A percentile compares a stretch with the other conserved stretches of the same genome.
Evolutionary conservation across 1,140 invertebrate genomes (phyloP).

Genomic region (Drosophila elegans): DNA sequence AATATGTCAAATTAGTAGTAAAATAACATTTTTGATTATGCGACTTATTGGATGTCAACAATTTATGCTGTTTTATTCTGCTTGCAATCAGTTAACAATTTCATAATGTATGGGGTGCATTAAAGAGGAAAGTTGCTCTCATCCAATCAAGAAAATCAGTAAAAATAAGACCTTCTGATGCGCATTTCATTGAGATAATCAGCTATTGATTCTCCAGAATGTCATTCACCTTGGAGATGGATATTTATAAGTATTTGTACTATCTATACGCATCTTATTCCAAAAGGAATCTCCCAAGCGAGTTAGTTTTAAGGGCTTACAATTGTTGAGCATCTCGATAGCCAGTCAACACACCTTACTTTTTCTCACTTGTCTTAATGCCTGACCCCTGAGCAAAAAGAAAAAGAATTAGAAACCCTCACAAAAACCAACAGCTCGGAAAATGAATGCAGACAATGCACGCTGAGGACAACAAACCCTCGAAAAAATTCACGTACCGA

Average conservation of each 20-base stretch:
- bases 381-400: slow-evolving; percentile 16
- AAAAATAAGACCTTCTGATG: slow-evolving; percentile 49
- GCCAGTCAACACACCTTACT: neutral
- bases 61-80: slow-evolving; percentile 25
- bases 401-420: slow-evolving; percentile 9
- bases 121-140: slow-evolving; percentile 12
- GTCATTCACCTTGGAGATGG: slow-evolving; percentile 42
- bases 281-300: slow-evolving; percentile 24
- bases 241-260: slow-evolving; percentile 1
- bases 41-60: slow-evolving; percentile 42
- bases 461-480: slow-evolving; percentile 9
- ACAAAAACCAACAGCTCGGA: slow-evolving; percentile 69
- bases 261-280: slow-evolving; percentile 42
- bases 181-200: slow-evolving; percentile 46
- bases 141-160: slow-evolving; percentile 47
- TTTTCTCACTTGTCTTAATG: slow-evolving; percentile 1
- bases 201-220: slow-evolving; percentile 29
- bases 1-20: slow-evolving; percentile 44
- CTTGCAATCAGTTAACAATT: neutral
- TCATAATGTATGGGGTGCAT: slow-evolving; percentile 5
- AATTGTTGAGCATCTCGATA: slow-evolving; percentile 2
- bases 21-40: slow-evolving; percentile 19
- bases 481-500: slow-evolving; percentile 25
- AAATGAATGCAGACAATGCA: slow-evolving; percentile 74
- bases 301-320: neutral